Evolutionary conservation across 2,797 vertebrate genomes (phyloP), one percentile per base, ranked within the genome.

Genomic region (Danio albolineatus): DNA sequence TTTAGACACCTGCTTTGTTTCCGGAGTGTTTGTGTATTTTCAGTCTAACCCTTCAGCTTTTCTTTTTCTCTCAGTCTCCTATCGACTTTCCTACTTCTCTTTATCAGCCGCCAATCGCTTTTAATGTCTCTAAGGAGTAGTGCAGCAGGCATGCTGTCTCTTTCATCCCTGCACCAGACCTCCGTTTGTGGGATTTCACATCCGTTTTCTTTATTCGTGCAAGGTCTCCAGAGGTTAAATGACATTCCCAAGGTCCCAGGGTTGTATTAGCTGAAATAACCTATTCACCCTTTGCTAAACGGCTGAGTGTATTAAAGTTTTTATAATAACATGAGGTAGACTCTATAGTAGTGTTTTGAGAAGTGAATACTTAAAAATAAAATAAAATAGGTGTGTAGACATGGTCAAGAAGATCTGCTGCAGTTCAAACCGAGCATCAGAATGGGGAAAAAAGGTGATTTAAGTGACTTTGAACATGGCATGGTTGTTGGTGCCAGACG

Each of bases 51-150:
- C 28, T 79, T 56, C 21, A 54, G 71, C 57, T 70, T 61, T 78
- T 78, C 64, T 76, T 81, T n/a, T 70, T 62, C 77, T 54, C 70
- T 72, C 78, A 67, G 51, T 59, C 57, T 72, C 8, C n/a, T 82
- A 82, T 84, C 43, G 77, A 86, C 85, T 77, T 80, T 80, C 36
- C 70, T 73, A 57, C 62, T 78, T 62, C 44, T 84, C 73, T 76
- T 84, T 84, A 84, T 84, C 74, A 76, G 75, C 77, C 73, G 71
- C 69, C 73, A 75, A 80, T 82, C 73, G 28, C 59, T 80, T 76
- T 61, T 76, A 59, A 75, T 73, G 74, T 69, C 80, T 62, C 70
- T 21, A 44, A 72, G 82, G 83, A 43, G 66, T 7, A 65, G 43
- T 79, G 75, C 57, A 56, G 64, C 77, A 69, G 43, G 80, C 60